These are phyloP conservation scores for Pyrrhosoma nymphula DNA, from an alignment of 2,888 invertebrate species.

Conservation along the genomic window DNA sequence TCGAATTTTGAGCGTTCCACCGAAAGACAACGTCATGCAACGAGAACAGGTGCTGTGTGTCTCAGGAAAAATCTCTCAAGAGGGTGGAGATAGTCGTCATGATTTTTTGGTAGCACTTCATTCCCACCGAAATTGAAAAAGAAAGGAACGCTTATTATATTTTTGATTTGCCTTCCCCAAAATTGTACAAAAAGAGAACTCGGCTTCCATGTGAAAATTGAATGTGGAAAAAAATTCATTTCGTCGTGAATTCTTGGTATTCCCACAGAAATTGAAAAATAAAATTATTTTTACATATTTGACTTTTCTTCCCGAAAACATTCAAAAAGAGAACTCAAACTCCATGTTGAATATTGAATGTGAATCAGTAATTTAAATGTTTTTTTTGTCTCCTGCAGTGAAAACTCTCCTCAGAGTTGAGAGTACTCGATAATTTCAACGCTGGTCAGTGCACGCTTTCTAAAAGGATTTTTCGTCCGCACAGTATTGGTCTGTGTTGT, in stretches of 20 bases:
- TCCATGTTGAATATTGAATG: too few species aligned
- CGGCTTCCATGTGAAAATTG: neutral
- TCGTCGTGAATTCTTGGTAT: too few species aligned
- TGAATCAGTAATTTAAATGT: too few species aligned
- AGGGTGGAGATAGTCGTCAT: constrained; percentile 20
- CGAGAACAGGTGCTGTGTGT: neutral
- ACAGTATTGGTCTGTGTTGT: too few species aligned
- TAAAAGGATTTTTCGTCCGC: neutral
- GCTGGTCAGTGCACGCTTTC: neutral
- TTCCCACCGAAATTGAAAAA: neutral
- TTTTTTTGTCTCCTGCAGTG: too few species aligned
- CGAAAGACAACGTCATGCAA: neutral
- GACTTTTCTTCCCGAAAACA: neutral
- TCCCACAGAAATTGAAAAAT: too few species aligned
- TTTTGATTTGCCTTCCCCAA: neutral
- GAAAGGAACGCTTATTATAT: neutral
- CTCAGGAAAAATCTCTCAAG: constrained; percentile 21
- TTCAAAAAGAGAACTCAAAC: too few species aligned
- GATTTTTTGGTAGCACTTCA: neutral
- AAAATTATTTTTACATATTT: too few species aligned
- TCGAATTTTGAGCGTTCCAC: neutral
- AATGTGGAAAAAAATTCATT: neutral
- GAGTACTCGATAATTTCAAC: neutral
- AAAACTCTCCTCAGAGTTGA: neutral
- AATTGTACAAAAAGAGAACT: too few species aligned